Evolutionary conservation across 1,140 invertebrate species (phyloP).

Genomic region (Papilio aristodemus): DNA sequence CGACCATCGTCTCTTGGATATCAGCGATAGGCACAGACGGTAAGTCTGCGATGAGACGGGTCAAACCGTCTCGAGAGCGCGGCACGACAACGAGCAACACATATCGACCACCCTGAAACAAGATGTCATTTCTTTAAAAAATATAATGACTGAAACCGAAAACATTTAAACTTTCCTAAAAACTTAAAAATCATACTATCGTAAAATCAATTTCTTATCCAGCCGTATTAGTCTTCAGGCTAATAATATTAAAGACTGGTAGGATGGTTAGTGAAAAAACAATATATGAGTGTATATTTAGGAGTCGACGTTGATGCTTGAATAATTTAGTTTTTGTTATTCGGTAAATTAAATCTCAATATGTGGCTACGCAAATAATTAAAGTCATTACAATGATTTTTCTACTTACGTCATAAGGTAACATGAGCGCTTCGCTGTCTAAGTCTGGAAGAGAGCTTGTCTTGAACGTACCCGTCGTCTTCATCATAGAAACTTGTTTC

Average conservation of each 20-base stretch:
- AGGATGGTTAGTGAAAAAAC: too few species aligned
- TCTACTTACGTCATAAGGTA: slow-evolving; percentile 81
- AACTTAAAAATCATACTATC: too few species aligned
- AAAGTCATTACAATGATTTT: slow-evolving; percentile 22
- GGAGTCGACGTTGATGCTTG: too few species aligned
- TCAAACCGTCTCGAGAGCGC: slow-evolving; percentile 78
- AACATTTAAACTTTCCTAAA: neutral
- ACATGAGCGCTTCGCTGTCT: slow-evolving; percentile 80
- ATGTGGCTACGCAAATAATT: neutral
- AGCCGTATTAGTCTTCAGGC: too few species aligned
- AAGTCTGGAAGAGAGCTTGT: slow-evolving; percentile 78
- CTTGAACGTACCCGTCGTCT: slow-evolving; percentile 77
- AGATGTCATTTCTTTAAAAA: slow-evolving; percentile 7
- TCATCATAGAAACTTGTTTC: slow-evolving; percentile 81
- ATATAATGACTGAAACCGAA: neutral
- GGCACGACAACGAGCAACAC: slow-evolving; percentile 81
- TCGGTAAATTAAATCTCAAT: neutral
- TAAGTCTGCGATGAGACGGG: slow-evolving; percentile 70
- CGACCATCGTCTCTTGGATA: slow-evolving; percentile 64
- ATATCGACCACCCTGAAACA: slow-evolving; percentile 80
- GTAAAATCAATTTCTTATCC: too few species aligned
- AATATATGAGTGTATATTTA: too few species aligned
- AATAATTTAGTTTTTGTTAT: neutral
- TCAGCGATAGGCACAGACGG: slow-evolving; percentile 66
- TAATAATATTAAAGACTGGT: too few species aligned